Evolutionary conservation across 2,797 vertebrate species (phyloP), one percentile per base, ranked within the genome.

Genomic region (Ciconia nigra): DNA sequence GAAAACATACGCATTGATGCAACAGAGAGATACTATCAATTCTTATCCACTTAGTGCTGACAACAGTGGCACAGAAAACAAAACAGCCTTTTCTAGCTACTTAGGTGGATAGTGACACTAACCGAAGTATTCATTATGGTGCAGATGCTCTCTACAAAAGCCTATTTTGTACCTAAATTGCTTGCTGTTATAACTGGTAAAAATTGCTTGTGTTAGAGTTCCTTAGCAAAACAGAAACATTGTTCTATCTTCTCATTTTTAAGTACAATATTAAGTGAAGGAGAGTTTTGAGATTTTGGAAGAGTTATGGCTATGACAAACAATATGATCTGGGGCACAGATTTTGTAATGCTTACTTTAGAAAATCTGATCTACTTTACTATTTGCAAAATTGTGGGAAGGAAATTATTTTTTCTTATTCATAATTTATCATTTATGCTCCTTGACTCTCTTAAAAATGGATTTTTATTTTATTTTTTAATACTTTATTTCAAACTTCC

Each of bases 61-160:
- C 17, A 87, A n/a, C 19, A 65, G 63, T 65, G 37, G 20, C 49
- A 71, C 15, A 92, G 87, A 88, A 63, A 94, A 57, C 13, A n/a
- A 22, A 55, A 51, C 22, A 81, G 58, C 58, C 7, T 61, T 92
- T 89, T 90, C 85, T 79, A 72, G 51, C 33, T 85, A 12, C 37
- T 44, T 83, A 69, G 58, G 31, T 73, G 46, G 70, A 70, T 29
- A 72, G 83, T 86, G 51, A 59, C 57, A 33, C 28, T 89, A 79
- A 73, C n/a, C 20, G 3, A 79, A 46, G 37, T 35, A 39, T 71
- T 66, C 51, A 59, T 95, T 93, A 72, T 28, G 29, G 83, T 88
- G 83, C 74, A 93, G 69, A 89, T 95, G 67, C 63, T 95, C 83
- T 89, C 44, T 70, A 54, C 52, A 59, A 35, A 95, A 95, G 63